Percentiles rank a stretch among this genome's conserved stretches.
Conservation (phyloP, 2,888 invertebrate species). For the Arctia plantaginis region DNA sequence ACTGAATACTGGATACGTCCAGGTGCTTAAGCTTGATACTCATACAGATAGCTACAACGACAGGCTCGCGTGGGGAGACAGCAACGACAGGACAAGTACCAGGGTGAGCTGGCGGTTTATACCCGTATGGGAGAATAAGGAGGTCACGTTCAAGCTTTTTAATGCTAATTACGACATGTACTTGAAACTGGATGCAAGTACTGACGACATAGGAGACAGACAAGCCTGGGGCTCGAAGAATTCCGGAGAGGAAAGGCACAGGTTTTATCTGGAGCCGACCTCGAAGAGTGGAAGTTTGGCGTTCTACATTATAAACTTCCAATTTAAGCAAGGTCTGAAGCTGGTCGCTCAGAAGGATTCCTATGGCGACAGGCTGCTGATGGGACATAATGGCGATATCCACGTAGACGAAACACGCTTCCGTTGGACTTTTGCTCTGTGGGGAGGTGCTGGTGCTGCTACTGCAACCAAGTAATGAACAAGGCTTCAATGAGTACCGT, state of each 20-base stretch:
- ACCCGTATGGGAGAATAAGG: conserved; percentile 49
- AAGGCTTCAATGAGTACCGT: background rate
- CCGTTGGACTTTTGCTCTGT: conserved; percentile 29
- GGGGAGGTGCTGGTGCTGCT: too few species aligned
- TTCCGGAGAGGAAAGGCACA: conserved; percentile 36
- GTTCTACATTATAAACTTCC: conserved; percentile 54
- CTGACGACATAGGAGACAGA: conserved; percentile 47
- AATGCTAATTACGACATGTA: conserved; percentile 51
- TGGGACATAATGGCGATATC: conserved; percentile 49
- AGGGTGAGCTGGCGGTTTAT: conserved; percentile 55
- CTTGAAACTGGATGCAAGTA: conserved; percentile 51
- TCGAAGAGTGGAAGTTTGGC: conserved; percentile 43
- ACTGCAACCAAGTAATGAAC: background rate
- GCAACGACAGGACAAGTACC: conserved; percentile 37
- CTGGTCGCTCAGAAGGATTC: conserved; percentile 37
- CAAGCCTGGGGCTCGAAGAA: conserved; percentile 46
- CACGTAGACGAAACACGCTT: conserved; percentile 14
- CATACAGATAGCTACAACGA: conserved; percentile 28
- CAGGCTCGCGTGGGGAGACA: conserved; percentile 52
- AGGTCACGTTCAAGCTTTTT: conserved; percentile 54
- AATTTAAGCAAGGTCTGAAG: conserved; percentile 53
- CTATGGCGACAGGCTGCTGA: conserved; percentile 45
- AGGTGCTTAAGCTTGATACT: conserved; percentile 50
- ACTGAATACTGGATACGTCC: conserved; percentile 44
- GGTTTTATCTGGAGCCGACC: conserved; percentile 54